Evolutionary conservation across 2,113 vertebrate species (phyloP).

Genomic region (Meriones unguiculatus): DNA sequence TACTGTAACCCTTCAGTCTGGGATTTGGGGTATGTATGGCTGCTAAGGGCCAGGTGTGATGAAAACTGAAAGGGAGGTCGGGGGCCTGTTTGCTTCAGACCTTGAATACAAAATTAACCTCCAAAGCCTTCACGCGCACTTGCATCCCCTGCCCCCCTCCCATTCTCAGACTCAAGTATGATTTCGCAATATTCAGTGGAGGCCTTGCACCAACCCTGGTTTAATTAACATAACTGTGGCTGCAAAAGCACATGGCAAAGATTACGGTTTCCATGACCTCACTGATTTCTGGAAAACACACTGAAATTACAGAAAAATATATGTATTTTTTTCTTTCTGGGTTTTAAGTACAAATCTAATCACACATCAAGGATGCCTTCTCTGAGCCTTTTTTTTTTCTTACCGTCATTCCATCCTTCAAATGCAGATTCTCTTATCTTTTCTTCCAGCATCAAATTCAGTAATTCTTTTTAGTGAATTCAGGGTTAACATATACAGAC

Average conservation of each 20-base stretch:
- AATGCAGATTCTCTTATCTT: slow-evolving; percentile 66
- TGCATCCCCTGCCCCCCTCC: slow-evolving; percentile 38
- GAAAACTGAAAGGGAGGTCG: slow-evolving; percentile 72
- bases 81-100: slow-evolving; percentile 61
- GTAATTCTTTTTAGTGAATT: slow-evolving; percentile 51
- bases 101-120: background rate
- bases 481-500: background rate
- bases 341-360: slow-evolving; percentile 66
- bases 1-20: slow-evolving; percentile 70
- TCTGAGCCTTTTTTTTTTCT: slow-evolving; percentile 43
- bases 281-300: slow-evolving; percentile 73
- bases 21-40: background rate
- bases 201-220: slow-evolving; percentile 30
- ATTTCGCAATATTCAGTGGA: slow-evolving; percentile 53
- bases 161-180: slow-evolving; percentile 48
- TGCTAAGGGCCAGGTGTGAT: slow-evolving; percentile 69
- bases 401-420: background rate
- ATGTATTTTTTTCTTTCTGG: slow-evolving; percentile 65
- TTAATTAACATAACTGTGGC: slow-evolving; percentile 76
- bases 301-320: slow-evolving; percentile 68
- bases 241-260: slow-evolving; percentile 63
- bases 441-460: slow-evolving; percentile 49
- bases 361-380: slow-evolving; percentile 56
- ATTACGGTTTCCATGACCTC: slow-evolving; percentile 75
- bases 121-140: background rate